phyloP scores from a whole-genome alignment of 2,113 vertebrate genomes.

The Psilopogon haemacephalus region DNA sequence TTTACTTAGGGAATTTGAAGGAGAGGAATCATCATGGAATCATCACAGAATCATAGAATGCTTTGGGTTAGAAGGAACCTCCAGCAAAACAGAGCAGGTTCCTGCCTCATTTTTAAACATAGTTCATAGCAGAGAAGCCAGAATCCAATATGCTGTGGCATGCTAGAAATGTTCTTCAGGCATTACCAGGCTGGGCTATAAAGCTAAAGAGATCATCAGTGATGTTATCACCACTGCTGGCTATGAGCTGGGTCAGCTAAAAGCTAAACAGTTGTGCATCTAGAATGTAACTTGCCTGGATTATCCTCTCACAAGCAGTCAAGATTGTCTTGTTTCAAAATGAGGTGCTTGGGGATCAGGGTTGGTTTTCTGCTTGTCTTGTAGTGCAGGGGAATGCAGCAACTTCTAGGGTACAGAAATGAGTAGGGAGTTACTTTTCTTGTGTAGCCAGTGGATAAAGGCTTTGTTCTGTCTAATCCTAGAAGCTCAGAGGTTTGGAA shows the following conservation, averaged over 20 bases:
- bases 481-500: not conserved
- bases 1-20: not conserved
- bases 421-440: not conserved
- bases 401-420: not conserved
- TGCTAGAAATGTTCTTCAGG: not conserved
- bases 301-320: not conserved
- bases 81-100: not conserved
- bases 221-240: not conserved
- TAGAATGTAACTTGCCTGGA: not conserved
- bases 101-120: not conserved
- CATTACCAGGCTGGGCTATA: not conserved
- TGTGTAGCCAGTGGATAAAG: not conserved
- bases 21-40: not conserved
- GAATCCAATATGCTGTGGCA: not conserved
- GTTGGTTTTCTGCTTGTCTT: not conserved
- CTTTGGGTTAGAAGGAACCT: too few species aligned
- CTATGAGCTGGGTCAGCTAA: not conserved
- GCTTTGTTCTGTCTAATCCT: not conserved
- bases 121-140: not conserved
- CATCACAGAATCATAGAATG: too few species aligned
- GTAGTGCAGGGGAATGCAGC: rapidly evolving
- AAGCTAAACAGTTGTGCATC: not conserved
- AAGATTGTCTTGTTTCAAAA: not conserved
- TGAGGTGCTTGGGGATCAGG: not conserved
- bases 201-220: not conserved